phyloP scores from a whole-genome alignment of 2,113 vertebrate species.

The Triplophysa siluroides region DNA sequence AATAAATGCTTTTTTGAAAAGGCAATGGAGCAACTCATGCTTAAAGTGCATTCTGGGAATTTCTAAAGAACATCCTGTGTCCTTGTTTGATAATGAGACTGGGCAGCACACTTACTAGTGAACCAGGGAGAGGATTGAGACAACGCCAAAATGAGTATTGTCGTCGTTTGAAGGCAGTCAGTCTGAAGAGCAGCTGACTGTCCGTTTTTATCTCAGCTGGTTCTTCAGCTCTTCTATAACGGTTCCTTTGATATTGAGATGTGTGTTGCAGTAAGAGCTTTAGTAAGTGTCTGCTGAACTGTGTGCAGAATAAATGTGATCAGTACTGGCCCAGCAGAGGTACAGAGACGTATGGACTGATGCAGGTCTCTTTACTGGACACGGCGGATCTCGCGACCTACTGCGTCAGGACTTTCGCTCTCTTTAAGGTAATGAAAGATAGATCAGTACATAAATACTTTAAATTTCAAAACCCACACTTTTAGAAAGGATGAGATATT shows the following conservation, averaged over 20 bases:
- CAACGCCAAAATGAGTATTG: not conserved
- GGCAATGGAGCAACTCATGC: too few species aligned
- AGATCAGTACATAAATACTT: conserved; percentile 5
- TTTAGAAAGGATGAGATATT: too few species aligned
- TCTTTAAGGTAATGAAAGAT: conserved; percentile 83
- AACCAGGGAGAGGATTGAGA: not conserved
- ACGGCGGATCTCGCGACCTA: conserved; percentile 95
- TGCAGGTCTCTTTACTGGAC: conserved; percentile 93
- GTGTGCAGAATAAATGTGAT: conserved; percentile 93
- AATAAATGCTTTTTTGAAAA: too few species aligned
- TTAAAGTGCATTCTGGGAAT: not conserved
- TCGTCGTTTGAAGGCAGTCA: not conserved
- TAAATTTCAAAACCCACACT: not conserved
- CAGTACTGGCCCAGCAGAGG: conserved; percentile 98
- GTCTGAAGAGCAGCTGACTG: conserved; percentile 18
- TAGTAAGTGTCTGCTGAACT: conserved; percentile 37
- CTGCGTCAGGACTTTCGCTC: conserved; percentile 93
- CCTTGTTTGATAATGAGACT: not conserved
- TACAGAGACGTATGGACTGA: conserved; percentile 93
- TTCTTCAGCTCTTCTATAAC: conserved; percentile 16
- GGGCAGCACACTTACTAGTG: not conserved
- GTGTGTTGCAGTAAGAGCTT: not conserved
- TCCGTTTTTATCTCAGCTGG: conserved; percentile 18
- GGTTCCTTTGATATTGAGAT: conserved; percentile 9
- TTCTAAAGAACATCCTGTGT: not conserved